Evolutionary conservation across 1,140 invertebrate species (phyloP).

Genomic region (Drosophila erecta): DNA sequence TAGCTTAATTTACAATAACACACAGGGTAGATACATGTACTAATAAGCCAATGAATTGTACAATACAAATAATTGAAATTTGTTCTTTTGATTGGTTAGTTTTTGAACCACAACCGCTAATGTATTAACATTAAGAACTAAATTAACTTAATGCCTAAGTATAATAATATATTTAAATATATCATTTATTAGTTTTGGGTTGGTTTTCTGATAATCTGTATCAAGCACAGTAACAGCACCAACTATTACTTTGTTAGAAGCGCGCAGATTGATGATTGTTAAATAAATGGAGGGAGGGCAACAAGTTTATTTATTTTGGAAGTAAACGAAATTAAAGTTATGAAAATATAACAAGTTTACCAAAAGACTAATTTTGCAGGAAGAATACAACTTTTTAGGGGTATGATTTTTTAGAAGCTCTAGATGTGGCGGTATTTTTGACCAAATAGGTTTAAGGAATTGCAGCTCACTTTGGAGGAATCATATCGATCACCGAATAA

Average conservation of each 20-base stretch:
- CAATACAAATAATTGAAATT: slow-evolving; percentile 48
- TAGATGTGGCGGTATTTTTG: too few species aligned
- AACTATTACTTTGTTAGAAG: slow-evolving; percentile 66
- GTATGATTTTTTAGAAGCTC: too few species aligned
- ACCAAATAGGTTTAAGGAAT: too few species aligned
- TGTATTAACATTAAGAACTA: slow-evolving; percentile 38
- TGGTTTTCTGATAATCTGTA: slow-evolving; percentile 23
- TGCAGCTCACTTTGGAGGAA: too few species aligned
- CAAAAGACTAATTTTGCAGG: neutral
- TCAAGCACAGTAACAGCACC: slow-evolving; percentile 72
- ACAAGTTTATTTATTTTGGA: neutral
- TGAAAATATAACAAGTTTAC: neutral
- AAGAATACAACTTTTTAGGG: neutral
- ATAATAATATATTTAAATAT: neutral
- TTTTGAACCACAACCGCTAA: slow-evolving; percentile 51
- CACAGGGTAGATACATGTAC: slow-evolving; percentile 39
- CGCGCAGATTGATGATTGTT: slow-evolving; percentile 61
- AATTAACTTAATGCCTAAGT: slow-evolving; percentile 36
- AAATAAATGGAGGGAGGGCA: slow-evolving; percentile 20
- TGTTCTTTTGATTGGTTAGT: slow-evolving; percentile 40
- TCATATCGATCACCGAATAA: neutral
- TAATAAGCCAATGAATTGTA: slow-evolving; percentile 30
- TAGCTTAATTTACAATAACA: slow-evolving; percentile 49
- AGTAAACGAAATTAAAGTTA: neutral
- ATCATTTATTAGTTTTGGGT: slow-evolving; percentile 21